Conservation (phyloP, 2,888 invertebrate genomes). For the Melanostoma scalare region DNA sequence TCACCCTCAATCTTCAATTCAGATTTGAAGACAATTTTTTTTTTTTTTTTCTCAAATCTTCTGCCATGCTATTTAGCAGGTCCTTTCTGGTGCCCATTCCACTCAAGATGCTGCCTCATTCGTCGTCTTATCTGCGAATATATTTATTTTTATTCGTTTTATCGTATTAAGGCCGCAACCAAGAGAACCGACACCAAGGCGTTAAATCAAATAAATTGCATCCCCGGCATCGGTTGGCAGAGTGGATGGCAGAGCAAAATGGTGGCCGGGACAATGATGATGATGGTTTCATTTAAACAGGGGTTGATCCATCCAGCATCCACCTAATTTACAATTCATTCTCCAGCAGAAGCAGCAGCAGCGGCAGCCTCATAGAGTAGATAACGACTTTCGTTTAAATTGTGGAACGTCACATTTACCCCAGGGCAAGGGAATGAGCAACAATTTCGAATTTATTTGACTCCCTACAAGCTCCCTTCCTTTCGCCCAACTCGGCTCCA, state of each 20-base stretch:
- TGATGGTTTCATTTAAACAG: conserved; percentile 31
- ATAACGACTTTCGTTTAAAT: conserved; percentile 18
- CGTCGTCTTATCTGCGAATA: conserved; percentile 71
- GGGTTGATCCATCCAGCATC: conserved; percentile 63
- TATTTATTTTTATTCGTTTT: conserved; percentile 72
- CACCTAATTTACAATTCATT: conserved; percentile 68
- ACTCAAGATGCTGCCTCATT: conserved; percentile 67
- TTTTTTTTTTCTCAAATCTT: conserved; percentile 54
- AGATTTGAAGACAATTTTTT: conserved; percentile 41
- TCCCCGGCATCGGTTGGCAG: conserved; percentile 59
- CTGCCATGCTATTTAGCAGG: conserved; percentile 57
- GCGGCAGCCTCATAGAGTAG: not conserved
- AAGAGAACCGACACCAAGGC: conserved; percentile 68
- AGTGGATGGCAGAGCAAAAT: conserved; percentile 39
- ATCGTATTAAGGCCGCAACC: conserved; percentile 68
- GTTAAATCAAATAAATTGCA: conserved; percentile 76
- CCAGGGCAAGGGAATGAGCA: conserved; percentile 38
- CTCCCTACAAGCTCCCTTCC: conserved; percentile 1
- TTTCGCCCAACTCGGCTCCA: conserved; percentile 3
- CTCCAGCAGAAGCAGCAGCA: not conserved
- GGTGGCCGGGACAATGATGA: conserved; percentile 47
- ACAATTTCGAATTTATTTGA: conserved; percentile 64
- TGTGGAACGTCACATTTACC: conserved; percentile 29
- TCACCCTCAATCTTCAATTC: conserved; percentile 18
- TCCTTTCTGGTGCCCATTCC: conserved; percentile 59